Evolutionary conservation across 1,140 invertebrate genomes (phyloP).

Genomic region (Akabosia matsudoensis): DNA sequence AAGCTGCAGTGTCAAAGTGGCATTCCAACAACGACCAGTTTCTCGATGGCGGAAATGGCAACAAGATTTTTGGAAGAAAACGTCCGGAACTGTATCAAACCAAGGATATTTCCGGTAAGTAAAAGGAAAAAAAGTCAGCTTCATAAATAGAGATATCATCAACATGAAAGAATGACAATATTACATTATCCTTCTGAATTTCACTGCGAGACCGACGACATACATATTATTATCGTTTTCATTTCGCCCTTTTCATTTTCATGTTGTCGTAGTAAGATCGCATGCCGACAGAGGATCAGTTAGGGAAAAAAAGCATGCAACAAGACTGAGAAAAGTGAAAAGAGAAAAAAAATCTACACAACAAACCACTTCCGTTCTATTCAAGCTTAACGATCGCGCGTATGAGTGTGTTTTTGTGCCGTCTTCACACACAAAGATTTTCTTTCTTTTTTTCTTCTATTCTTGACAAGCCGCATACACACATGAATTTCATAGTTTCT

Average conservation of each 20-base stretch:
- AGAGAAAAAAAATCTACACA: not conserved
- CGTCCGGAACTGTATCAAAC: conserved; percentile 43
- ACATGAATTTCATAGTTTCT: not conserved
- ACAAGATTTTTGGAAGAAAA: conserved; percentile 44
- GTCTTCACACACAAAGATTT: no score
- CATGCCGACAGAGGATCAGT: not conserved
- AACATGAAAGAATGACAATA: not conserved
- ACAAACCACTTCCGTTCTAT: conserved; percentile 10
- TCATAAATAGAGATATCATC: conserved; percentile 10
- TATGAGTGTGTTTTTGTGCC: no score
- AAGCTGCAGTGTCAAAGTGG: not conserved
- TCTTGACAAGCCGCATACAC: not conserved
- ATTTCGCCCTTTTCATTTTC: not conserved
- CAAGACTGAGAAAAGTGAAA: not conserved
- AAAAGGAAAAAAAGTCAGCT: not conserved
- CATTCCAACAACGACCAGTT: conserved; percentile 12
- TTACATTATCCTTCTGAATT: not conserved
- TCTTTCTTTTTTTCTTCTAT: not conserved
- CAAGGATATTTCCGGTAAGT: conserved; percentile 46
- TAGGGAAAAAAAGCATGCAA: not conserved
- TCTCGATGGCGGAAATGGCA: conserved; percentile 30
- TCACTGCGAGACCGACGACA: not conserved
- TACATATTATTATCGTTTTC: not conserved
- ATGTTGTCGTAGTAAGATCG: no score
- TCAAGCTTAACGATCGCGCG: not conserved